Evolutionary conservation across 1,140 invertebrate species (phyloP).

Genomic region (Luehdorfia chinensis): DNA sequence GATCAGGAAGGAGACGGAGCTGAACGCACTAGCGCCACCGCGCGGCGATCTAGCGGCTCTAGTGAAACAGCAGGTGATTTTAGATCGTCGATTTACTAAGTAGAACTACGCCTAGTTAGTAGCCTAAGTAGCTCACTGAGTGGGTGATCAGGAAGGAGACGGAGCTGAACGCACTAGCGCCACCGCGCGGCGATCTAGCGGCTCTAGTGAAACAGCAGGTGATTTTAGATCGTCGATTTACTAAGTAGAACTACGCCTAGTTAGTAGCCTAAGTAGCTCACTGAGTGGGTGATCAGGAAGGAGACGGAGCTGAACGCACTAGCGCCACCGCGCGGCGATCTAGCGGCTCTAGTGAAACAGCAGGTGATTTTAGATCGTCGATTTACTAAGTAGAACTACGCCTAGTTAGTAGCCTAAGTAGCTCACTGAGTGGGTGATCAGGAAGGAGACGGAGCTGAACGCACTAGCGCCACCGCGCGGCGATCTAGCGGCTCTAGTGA

Average conservation of each 20-base stretch:
- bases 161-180: constrained; percentile 89
- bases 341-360: constrained; percentile 87
- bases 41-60: constrained; percentile 88
- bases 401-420: too few relatives aligned
- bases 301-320: constrained; percentile 93
- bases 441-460: constrained; percentile 94
- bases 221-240: too few relatives aligned
- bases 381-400: too few relatives aligned
- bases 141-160: constrained; percentile 98
- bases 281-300: constrained; percentile 97
- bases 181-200: constrained; percentile 88
- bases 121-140: constrained; percentile 95
- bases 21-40: constrained; percentile 88
- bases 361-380: too few relatives aligned
- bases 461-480: constrained; percentile 89
- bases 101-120: too few relatives aligned
- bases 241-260: too few relatives aligned
- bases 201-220: constrained; percentile 90
- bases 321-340: constrained; percentile 89
- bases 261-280: too few relatives aligned
- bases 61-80: constrained; percentile 89
- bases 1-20: constrained; percentile 95
- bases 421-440: constrained; percentile 96
- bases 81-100: too few relatives aligned
- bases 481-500: constrained; percentile 86